Base-by-base conservation (phyloP, 2,888 invertebrate species). In the Ctenicera cuprea region DNA sequence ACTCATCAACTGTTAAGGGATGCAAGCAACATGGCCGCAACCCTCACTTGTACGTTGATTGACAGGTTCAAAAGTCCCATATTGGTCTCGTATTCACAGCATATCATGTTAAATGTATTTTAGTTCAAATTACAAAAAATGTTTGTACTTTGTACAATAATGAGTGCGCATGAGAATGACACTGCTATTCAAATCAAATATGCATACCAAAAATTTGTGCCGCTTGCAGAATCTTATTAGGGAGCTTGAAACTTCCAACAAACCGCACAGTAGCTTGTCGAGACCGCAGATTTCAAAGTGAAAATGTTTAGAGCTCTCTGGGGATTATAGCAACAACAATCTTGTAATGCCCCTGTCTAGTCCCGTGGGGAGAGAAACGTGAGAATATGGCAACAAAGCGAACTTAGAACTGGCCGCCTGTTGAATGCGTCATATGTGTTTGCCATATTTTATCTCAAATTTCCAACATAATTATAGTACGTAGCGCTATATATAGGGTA, bases 241-340 rank as follows among this genome's bases (percentile, higher is more conserved):
- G 57, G 62, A 74, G 62, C 64, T 45, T 41, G 68, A 68, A 70
- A 74, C 76, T 65, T 48, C 74, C 77, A 79, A 80, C 81, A 81
- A 83, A 83, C 84, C 83, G 81, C 84, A 82, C 78, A 77, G 77
- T 80, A 79, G 79, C 78, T 80, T 76, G 80, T 76, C 81, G 80
- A 80, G 77, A 82, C 82, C 83, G 81, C 81, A 80, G 79, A 83
- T 82, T 83, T 82, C 81, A 84, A 83, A 83, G 83, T 84, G 83
- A 84, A 85, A 84, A 83, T 82, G 84, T 84, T 80, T 83, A 84
- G 80, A 82, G 82, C 82, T 84, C 85, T 79, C 83, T 54, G 41
- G 85, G 84, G 85, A 85, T 85, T 85, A 84, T 82, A 83, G 83
- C 81, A 82, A 84, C 84, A 85, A 84, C 84, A 85, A 85, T 85